These are phyloP conservation scores for Ashinkailepas kermadecensis DNA, from an alignment of 2,888 invertebrate species.

Conservation along the genomic window DNA sequence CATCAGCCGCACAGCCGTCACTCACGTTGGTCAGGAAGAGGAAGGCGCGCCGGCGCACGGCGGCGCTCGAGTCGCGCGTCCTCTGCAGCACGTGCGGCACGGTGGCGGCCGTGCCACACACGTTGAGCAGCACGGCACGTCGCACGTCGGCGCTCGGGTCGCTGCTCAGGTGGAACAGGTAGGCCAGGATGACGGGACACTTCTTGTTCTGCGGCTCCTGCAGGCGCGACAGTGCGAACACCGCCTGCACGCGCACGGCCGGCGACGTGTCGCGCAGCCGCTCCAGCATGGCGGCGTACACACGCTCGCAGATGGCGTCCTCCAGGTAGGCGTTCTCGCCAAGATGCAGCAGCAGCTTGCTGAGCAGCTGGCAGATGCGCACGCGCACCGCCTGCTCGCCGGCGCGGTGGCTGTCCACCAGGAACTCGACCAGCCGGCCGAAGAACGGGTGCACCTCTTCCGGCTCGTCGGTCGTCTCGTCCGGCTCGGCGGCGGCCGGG, in stretches of 20 bases:
- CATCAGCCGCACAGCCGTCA: slow-evolving; percentile 31
- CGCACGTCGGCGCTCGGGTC: slow-evolving; percentile 70
- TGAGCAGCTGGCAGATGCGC: slow-evolving; percentile 68
- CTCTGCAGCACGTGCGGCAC: slow-evolving; percentile 62
- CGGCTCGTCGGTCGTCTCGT: slow-evolving; percentile 26
- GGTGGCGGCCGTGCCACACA: slow-evolving; percentile 62
- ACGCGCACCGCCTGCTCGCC: slow-evolving; percentile 55
- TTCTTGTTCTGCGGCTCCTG: slow-evolving; percentile 68
- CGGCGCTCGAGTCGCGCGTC: slow-evolving; percentile 66
- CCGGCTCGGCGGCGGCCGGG: slow-evolving; percentile 23
- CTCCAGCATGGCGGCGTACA: slow-evolving; percentile 60
- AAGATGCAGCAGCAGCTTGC: slow-evolving; percentile 62
- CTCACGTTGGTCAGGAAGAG: slow-evolving; percentile 35
- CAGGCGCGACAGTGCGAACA: slow-evolving; percentile 65
- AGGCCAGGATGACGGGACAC: slow-evolving; percentile 63
- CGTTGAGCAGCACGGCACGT: slow-evolving; percentile 60
- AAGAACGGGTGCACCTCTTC: slow-evolving; percentile 27
- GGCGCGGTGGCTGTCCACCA: slow-evolving; percentile 45
- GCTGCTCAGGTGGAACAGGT: slow-evolving; percentile 59
- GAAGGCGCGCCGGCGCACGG: slow-evolving; percentile 53
- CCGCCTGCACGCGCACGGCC: slow-evolving; percentile 69
- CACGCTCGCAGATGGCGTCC: slow-evolving; percentile 63
- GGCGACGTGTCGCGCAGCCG: slow-evolving; percentile 63
- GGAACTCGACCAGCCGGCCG: slow-evolving; percentile 24
- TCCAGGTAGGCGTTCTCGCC: slow-evolving; percentile 68